Base-by-base conservation (phyloP, 1,140 invertebrate genomes). In the Acromyrmex echinatior region DNA sequence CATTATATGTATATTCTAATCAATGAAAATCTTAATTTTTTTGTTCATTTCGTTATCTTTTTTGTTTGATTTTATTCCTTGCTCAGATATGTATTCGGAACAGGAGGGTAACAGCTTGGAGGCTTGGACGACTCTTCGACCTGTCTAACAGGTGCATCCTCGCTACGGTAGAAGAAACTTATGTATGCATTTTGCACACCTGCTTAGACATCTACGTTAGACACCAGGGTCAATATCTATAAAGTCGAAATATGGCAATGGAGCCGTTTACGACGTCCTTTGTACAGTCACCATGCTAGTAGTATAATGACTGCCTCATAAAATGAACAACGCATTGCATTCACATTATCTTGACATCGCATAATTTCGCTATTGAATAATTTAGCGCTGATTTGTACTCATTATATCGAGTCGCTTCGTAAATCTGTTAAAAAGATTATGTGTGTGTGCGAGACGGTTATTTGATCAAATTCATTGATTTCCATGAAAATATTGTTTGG, bases 131-230 rank as follows among this genome's bases (percentile, higher is more conserved):
- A 87, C 74, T 77, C 18, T 58, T 85, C 79, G 79, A 78, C 5
- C 31, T 86, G 89, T 91, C 92, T 89, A 91, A 92, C 94, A 94
- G 93, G 93, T 94, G 94, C 88, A 92, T 92, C 92, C 87, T 93
- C 86, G 80, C 65, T 68, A 60, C 21, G 51, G 39, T 88, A 82
- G 70, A 91, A 91, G 86, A 80, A 79, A 82, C 45, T 81, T 86
- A 71, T 31, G 76, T 80, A 86, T 87, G 87, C 88, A 90, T 88
- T 88, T 70, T 88, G 76, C 65, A 73, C 76, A 68, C 86, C 25
- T 82, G 80, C 70, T 80, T 85, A 74, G 60, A 87, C 81, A 39
- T 7, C 35, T 39, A 86, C 53, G 66, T 88, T 86, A 86, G 14
- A 53, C 45, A 84, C 45, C 25, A 73, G 39, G 39, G 58, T 56